Evolutionary conservation across 1,140 invertebrate genomes (phyloP).

Genomic region (Drosophila bifasciata): DNA sequence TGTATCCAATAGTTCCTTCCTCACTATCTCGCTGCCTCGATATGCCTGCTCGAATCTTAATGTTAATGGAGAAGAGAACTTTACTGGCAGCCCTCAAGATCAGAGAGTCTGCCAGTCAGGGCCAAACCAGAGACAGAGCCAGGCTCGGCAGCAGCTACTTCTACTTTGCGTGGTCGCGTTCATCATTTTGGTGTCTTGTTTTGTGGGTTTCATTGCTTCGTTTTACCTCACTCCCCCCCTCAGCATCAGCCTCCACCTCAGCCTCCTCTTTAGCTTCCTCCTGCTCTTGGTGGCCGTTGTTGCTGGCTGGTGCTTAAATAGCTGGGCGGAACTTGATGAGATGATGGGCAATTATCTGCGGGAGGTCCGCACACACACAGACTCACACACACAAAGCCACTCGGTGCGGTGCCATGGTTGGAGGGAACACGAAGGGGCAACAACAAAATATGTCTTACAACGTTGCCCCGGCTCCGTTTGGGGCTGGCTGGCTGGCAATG

Average conservation of each 20-base stretch:
- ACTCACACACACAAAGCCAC: slow-evolving; percentile 51
- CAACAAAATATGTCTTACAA: slow-evolving; percentile 78
- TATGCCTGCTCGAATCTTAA: no score
- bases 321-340: slow-evolving; percentile 83
- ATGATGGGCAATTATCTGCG: slow-evolving; percentile 83
- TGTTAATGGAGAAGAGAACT: no score
- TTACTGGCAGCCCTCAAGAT: no score
- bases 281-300: slow-evolving; percentile 18
- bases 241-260: background rate
- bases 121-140: background rate
- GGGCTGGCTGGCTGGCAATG: slow-evolving; percentile 37
- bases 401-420: no score
- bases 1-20: slow-evolving; percentile 9
- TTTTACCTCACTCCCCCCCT: slow-evolving; percentile 1
- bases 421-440: background rate
- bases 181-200: slow-evolving; percentile 82
- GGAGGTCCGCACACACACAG: slow-evolving; percentile 70
- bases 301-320: slow-evolving; percentile 68
- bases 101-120: slow-evolving; percentile 19
- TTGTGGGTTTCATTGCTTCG: slow-evolving; percentile 76
- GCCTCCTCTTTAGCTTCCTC: background rate
- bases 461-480: slow-evolving; percentile 44
- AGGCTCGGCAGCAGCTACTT: slow-evolving; percentile 60
- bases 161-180: slow-evolving; percentile 80
- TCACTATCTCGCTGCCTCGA: no score